phyloP scores from a whole-genome alignment of 2,888 invertebrate genomes.

The Microctonus aethiopoides region DNA sequence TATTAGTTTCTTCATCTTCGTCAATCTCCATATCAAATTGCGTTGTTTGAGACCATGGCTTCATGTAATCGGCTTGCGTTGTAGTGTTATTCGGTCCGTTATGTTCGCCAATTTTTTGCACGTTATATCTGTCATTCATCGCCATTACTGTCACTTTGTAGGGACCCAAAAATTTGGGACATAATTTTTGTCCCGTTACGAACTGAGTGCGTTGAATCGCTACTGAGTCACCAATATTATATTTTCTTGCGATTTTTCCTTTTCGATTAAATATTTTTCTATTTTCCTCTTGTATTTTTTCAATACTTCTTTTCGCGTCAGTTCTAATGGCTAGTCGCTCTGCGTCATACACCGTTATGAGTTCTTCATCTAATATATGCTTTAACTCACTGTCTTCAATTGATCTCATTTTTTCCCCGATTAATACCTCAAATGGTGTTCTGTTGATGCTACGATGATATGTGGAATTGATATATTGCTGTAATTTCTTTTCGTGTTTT shows the following conservation, averaged over 20 bases:
- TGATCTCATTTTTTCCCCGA: not conserved
- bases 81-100: not conserved
- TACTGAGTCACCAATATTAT: not conserved
- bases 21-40: too few species aligned
- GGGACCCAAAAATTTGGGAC: not conserved
- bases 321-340: not conserved
- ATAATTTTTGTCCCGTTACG: not conserved
- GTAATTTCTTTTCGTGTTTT: not conserved
- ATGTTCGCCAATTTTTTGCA: too few species aligned
- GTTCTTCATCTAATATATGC: not conserved
- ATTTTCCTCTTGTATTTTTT: not conserved
- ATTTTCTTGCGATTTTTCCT: not conserved
- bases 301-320: not conserved
- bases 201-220: not conserved
- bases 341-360: not conserved
- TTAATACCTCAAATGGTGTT: not conserved
- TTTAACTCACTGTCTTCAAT: not conserved
- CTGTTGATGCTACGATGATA: not conserved
- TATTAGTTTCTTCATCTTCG: too few species aligned
- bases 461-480: not conserved
- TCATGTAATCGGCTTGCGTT: slow-evolving; percentile 2
- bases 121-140: not conserved
- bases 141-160: not conserved
- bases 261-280: not conserved
- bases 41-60: not conserved